phyloP scores from a whole-genome alignment of 2,888 invertebrate species.

The Parthenolecanium corni region DNA sequence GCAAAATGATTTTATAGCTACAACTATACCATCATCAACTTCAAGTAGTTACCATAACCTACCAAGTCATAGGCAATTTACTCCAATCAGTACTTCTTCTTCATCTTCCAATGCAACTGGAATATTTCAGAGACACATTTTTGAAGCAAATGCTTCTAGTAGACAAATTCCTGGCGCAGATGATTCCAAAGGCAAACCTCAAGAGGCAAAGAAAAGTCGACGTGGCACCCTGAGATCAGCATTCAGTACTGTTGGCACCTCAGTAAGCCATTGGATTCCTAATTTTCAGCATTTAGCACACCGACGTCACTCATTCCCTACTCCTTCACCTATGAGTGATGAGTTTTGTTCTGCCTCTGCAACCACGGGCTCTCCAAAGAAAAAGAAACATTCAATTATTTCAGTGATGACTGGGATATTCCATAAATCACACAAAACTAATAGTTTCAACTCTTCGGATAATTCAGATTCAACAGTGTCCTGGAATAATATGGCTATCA shows the following conservation, averaged over 20 bases:
- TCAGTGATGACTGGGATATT: slow-evolving; percentile 74
- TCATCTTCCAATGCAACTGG: background rate
- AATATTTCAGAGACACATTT: background rate
- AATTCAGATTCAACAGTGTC: slow-evolving; percentile 8
- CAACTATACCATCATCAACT: too few relatives aligned
- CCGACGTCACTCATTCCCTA: slow-evolving; percentile 66
- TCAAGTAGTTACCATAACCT: too few relatives aligned
- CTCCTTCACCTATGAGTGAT: slow-evolving; percentile 43
- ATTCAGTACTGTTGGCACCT: slow-evolving; percentile 47
- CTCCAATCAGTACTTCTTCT: background rate
- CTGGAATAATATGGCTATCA: background rate
- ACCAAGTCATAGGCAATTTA: background rate
- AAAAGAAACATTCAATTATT: slow-evolving; percentile 68
- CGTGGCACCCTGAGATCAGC: slow-evolving; percentile 60
- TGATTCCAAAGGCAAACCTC: slow-evolving; percentile 34
- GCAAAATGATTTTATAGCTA: background rate
- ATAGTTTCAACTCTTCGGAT: background rate
- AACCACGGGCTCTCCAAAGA: slow-evolving; percentile 37
- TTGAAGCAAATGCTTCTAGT: too few relatives aligned
- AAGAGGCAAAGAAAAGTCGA: slow-evolving; percentile 49
- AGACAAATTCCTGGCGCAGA: too few relatives aligned
- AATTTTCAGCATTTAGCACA: slow-evolving; percentile 61
- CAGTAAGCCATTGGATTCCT: slow-evolving; percentile 67
- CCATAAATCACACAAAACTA: slow-evolving; percentile 52
- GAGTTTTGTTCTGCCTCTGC: slow-evolving; percentile 13